A percentile compares a stretch with the other conserved stretches of the same genome.
phyloP scores from a whole-genome alignment of 1,140 invertebrate species.

The Formica exsecta region DNA sequence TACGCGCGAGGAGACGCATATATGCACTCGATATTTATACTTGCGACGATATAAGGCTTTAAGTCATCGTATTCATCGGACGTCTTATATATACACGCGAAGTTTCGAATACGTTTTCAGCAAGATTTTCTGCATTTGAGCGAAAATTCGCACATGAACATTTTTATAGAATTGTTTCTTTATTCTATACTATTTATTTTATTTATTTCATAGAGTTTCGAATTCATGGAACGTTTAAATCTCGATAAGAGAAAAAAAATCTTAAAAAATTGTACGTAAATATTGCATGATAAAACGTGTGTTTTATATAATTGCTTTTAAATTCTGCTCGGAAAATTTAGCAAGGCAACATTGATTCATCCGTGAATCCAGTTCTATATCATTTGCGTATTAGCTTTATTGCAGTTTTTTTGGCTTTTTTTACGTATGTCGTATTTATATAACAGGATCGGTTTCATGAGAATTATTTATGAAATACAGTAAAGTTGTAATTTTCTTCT shows the following conservation, averaged over 20 bases:
- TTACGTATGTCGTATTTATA: conserved; percentile 6
- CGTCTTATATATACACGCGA: no score
- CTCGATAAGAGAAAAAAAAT: neutral
- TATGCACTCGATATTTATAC: neutral
- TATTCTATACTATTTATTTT: neutral
- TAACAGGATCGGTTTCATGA: neutral
- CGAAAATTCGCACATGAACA: no score
- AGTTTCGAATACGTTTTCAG: no score
- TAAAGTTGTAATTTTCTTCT: neutral
- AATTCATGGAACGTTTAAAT: neutral
- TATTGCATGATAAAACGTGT: neutral
- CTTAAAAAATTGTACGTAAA: no score
- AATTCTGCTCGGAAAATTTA: neutral
- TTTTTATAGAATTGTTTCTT: no score
- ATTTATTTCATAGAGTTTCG: neutral
- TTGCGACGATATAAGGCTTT: no score
- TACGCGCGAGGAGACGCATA: no score
- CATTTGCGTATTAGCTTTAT: neutral
- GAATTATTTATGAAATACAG: neutral
- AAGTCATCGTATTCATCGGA: no score
- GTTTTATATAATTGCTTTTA: neutral
- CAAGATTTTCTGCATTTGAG: neutral
- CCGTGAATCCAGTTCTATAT: neutral
- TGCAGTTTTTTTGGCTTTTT: neutral
- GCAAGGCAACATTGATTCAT: neutral